Percentiles rank a stretch among this genome's conserved stretches.
Evolutionary conservation across 1,140 invertebrate genomes (phyloP).

Genomic region (Philaenus spumarius): DNA sequence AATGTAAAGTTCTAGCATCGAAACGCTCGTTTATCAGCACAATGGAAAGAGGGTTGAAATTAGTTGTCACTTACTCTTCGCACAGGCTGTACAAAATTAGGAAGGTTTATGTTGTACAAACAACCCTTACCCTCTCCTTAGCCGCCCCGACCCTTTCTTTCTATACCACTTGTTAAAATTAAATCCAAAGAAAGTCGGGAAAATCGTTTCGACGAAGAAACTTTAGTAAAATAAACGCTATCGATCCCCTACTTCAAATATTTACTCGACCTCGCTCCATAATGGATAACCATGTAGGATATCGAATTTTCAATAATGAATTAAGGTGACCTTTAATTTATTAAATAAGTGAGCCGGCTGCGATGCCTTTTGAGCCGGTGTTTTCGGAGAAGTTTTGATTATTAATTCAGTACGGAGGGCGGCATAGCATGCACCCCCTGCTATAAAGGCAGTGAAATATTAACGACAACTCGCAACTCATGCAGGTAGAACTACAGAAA

Average conservation of each 20-base stretch:
- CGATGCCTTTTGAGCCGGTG: constrained; percentile 24
- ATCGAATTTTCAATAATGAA: constrained; percentile 28
- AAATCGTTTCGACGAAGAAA: no score
- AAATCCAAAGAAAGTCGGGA: no score
- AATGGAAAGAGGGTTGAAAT: no score
- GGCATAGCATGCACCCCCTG: constrained; percentile 18
- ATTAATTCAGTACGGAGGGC: constrained; percentile 21
- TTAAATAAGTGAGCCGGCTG: constrained; percentile 22
- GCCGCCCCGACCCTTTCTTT: no score
- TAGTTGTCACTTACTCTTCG: no score
- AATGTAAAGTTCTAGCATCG: no score
- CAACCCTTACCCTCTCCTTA: no score
- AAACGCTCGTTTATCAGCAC: no score
- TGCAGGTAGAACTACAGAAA: constrained; percentile 25
- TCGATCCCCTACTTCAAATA: neutral
- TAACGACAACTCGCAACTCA: constrained; percentile 20
- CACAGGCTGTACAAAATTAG: no score
- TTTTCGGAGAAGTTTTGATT: constrained; percentile 26
- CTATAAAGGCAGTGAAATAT: constrained; percentile 27
- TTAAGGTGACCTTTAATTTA: constrained; percentile 26
- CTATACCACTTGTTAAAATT: no score
- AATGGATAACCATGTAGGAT: constrained; percentile 13
- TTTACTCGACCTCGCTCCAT: neutral
- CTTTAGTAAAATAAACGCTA: no score
- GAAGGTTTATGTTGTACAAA: no score